Evolutionary conservation across 2,113 vertebrate genomes (phyloP).

Genomic region (Podarcis raffonei): DNA sequence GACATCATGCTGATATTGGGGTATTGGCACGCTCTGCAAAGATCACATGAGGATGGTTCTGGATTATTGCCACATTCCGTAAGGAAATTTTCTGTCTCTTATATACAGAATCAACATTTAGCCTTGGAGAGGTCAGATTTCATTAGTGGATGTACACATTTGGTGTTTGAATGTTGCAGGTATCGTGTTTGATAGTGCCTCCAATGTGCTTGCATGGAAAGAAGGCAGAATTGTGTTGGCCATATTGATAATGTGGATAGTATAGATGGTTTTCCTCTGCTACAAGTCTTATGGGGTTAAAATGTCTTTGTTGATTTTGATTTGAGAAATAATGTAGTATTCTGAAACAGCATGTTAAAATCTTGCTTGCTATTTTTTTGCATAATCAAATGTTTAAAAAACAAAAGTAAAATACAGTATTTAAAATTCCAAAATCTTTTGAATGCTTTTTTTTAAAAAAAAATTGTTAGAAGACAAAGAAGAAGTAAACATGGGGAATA

Average conservation of each 20-base stretch:
- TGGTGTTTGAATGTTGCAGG: not conserved
- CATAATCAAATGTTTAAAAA: not conserved
- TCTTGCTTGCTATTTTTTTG: not conserved
- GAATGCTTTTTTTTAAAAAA: too few species aligned
- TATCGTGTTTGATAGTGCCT: not conserved
- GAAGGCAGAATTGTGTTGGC: not conserved
- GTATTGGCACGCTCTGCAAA: not conserved
- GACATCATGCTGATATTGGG: constrained; percentile 5
- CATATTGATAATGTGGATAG: not conserved
- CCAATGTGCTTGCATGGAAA: not conserved
- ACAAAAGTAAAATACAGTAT: too few species aligned
- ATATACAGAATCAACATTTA: not conserved
- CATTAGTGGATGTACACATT: not conserved
- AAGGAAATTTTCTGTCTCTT: not conserved
- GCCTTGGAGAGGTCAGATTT: not conserved
- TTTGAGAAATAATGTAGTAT: not conserved
- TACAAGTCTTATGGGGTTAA: not conserved
- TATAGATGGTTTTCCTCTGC: not conserved
- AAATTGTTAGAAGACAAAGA: too few species aligned
- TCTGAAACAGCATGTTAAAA: not conserved
- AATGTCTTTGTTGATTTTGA: not conserved
- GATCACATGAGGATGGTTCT: not conserved
- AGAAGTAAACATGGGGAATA: too few species aligned
- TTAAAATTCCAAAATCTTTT: too few species aligned
- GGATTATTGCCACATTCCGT: not conserved